Conservation (phyloP, 1,140 invertebrate species). For the Drosophila parvula region DNA sequence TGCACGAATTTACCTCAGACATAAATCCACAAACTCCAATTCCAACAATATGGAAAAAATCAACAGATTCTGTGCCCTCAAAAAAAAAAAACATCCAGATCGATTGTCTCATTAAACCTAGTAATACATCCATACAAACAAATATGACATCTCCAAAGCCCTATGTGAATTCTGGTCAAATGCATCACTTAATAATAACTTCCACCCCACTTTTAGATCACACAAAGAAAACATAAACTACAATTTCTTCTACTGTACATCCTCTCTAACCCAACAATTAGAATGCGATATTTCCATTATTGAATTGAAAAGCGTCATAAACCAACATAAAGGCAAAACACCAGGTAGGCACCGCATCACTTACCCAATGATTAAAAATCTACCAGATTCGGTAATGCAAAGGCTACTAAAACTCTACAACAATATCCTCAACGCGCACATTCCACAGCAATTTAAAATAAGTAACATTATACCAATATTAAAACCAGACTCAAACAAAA, state of each 20-base stretch:
- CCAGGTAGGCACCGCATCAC: no score
- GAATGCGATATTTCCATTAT: no score
- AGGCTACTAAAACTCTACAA: no score
- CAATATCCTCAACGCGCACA: no score
- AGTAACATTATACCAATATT: no score
- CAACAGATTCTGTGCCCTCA: constrained; percentile 6
- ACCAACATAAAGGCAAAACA: no score
- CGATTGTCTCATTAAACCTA: no score
- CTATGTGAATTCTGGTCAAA: neutral
- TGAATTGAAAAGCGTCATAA: no score
- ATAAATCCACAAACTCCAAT: neutral
- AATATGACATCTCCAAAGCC: constrained; percentile 4
- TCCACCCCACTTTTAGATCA: neutral
- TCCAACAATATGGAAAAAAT: neutral
- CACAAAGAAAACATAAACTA: neutral
- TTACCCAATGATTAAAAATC: no score
- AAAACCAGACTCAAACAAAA: no score
- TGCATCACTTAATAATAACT: neutral
- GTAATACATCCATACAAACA: constrained; percentile 6
- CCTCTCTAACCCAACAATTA: neutral
- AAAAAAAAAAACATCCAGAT: neutral
- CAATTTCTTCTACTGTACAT: neutral
- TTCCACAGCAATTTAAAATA: no score
- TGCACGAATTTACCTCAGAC: neutral
- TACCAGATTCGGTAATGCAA: no score